Conservation (phyloP, 2,113 vertebrate species). For the Ailuropoda melanoleuca region DNA sequence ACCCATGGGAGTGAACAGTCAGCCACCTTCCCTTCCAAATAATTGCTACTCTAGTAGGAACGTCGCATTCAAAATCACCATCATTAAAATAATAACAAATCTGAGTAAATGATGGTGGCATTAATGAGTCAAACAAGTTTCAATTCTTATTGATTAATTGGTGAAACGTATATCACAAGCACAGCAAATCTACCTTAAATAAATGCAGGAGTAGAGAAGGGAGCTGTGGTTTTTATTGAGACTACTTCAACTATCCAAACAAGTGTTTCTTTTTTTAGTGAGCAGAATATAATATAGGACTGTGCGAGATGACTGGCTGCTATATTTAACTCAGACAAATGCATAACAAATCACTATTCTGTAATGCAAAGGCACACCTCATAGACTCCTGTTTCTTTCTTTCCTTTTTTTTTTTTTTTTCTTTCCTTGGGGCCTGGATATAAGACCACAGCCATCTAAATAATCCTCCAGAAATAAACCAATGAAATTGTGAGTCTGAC, state of each 20-base stretch:
- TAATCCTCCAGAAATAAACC: slow-evolving; percentile 91
- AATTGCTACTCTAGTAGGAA: slow-evolving; percentile 42
- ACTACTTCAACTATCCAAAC: slow-evolving; percentile 79
- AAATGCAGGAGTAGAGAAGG: slow-evolving; percentile 30
- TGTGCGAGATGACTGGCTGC: slow-evolving; percentile 79
- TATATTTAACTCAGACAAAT: slow-evolving; percentile 90
- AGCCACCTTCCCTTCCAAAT: neutral
- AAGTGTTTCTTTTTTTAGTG: slow-evolving; percentile 64
- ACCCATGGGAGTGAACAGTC: neutral
- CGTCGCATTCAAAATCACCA: neutral
- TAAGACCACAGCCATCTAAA: slow-evolving; percentile 90
- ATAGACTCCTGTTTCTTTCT: slow-evolving; percentile 71
- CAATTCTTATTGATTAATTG: slow-evolving; percentile 55
- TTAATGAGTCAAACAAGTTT: slow-evolving; percentile 29
- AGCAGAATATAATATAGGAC: slow-evolving; percentile 77
- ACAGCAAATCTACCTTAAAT: slow-evolving; percentile 65
- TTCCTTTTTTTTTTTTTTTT: slow-evolving; percentile 53
- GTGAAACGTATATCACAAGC: slow-evolving; percentile 48
- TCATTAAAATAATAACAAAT: neutral
- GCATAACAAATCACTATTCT: slow-evolving; percentile 89
- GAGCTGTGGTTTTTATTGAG: slow-evolving; percentile 72
- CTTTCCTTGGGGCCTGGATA: slow-evolving; percentile 81
- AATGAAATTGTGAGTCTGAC: slow-evolving; percentile 87
- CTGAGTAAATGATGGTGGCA: neutral
- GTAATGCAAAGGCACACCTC: slow-evolving; percentile 84